These are phyloP conservation scores for Chirona hameri DNA, from an alignment of 2,888 invertebrate genomes.

Conservation along the genomic window DNA sequence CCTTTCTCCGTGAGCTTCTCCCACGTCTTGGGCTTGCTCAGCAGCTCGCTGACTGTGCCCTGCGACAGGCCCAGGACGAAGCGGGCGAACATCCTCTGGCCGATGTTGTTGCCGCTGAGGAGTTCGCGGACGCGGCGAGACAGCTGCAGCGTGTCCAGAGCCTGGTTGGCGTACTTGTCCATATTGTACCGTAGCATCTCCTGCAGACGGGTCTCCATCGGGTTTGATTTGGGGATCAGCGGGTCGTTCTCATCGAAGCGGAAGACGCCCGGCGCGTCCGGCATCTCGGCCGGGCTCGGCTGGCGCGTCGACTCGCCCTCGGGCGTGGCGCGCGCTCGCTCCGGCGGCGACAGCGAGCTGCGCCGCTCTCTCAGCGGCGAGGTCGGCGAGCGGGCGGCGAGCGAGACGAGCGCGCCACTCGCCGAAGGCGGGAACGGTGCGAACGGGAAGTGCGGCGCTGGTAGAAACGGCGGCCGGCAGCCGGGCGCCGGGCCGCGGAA, in stretches of 20 bases:
- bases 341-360: constrained; percentile 12
- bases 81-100: constrained; percentile 96
- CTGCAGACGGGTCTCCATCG: constrained; percentile 87
- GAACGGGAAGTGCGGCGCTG: neutral
- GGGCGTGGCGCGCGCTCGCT: neutral
- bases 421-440: neutral
- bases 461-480: neutral
- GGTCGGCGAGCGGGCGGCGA: neutral
- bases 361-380: neutral
- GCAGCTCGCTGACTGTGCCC: constrained; percentile 95
- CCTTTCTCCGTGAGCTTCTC: constrained; percentile 99
- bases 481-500: neutral
- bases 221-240: constrained; percentile 85
- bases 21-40: constrained; percentile 99
- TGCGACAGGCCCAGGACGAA: constrained; percentile 87
- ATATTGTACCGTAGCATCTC: constrained; percentile 93
- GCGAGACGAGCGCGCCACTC: neutral
- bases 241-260: constrained; percentile 23
- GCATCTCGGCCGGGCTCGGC: neutral
- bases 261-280: neutral
- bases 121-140: constrained; percentile 85
- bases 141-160: constrained; percentile 82
- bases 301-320: neutral
- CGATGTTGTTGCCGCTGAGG: constrained; percentile 95
- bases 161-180: constrained; percentile 91